A percentile compares a stretch with the other conserved stretches of the same genome.
phyloP scores from a whole-genome alignment of 2,113 vertebrate species.

The Hemiprocne comata region DNA sequence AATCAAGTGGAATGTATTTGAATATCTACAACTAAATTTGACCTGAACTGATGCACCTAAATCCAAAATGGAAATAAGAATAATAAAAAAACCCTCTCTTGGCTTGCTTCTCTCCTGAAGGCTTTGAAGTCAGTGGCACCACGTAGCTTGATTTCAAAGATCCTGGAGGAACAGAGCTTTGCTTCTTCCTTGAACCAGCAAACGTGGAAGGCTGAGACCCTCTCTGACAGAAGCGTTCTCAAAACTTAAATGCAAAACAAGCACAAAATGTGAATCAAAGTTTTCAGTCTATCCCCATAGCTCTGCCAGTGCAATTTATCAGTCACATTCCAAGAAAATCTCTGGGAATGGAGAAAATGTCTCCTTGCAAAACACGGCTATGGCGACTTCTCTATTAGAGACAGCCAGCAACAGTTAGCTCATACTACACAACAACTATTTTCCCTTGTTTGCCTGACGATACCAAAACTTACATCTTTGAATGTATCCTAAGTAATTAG shows the following conservation, averaged over 20 bases:
- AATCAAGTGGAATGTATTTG: not conserved
- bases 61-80: not conserved
- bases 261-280: not conserved
- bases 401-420: rapidly evolving
- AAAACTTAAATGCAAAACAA: not conserved
- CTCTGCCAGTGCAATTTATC: not conserved
- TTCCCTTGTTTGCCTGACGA: not conserved
- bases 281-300: not conserved
- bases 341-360: not conserved
- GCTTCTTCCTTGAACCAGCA: not conserved
- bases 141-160: not conserved
- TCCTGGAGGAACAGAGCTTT: not conserved
- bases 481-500: not conserved
- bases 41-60: not conserved
- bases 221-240: not conserved
- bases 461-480: not conserved
- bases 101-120: not conserved
- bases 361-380: rapidly evolving
- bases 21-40: not conserved
- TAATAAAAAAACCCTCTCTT: not conserved
- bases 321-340: not conserved
- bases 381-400: not conserved
- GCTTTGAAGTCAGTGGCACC: not conserved
- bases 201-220: not conserved
- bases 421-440: not conserved